Percentiles rank a stretch among this genome's conserved stretches.
Conservation (phyloP, 2,888 invertebrate species). For the Amphipoea oculea region DNA sequence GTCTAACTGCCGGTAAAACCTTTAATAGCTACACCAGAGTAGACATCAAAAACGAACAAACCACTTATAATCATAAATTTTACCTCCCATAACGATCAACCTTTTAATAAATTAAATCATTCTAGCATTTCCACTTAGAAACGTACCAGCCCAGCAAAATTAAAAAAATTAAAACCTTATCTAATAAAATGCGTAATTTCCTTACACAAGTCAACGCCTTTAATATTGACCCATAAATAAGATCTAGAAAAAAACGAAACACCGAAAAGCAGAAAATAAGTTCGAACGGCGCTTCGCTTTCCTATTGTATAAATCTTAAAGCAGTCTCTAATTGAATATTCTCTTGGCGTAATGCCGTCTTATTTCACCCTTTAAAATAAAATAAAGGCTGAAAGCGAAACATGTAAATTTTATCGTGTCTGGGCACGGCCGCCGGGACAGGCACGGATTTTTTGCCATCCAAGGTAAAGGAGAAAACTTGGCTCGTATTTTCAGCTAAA, state of each 20-base stretch:
- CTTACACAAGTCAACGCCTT: conserved; percentile 13
- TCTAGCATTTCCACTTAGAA: conserved; percentile 11
- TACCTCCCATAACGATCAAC: conserved; percentile 61
- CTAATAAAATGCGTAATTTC: conserved; percentile 9
- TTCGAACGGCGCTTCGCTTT: conserved; percentile 73
- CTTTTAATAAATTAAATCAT: conserved; percentile 38
- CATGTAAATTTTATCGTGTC: conserved; percentile 90
- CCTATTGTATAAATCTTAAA: conserved; percentile 83
- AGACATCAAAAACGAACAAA: conserved; percentile 77
- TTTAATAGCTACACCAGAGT: conserved; percentile 77
- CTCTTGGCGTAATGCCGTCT: conserved; percentile 87
- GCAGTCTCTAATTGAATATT: conserved; percentile 89
- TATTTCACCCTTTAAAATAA: conserved; percentile 90
- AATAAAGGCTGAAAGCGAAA: conserved; percentile 88
- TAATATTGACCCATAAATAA: conserved; percentile 55
- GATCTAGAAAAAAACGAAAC: conserved; percentile 50
- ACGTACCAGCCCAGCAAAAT: not conserved
- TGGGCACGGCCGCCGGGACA: conserved; percentile 81
- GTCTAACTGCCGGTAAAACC: conserved; percentile 79
- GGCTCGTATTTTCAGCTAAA: conserved; percentile 88
- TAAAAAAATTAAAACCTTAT: not conserved
- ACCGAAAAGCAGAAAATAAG: conserved; percentile 71
- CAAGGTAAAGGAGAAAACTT: conserved; percentile 87
- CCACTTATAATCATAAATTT: conserved; percentile 72
- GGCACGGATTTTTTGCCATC: conserved; percentile 83